Evolutionary conservation across 2,113 vertebrate species (phyloP).

Genomic region (Morone saxatilis): DNA sequence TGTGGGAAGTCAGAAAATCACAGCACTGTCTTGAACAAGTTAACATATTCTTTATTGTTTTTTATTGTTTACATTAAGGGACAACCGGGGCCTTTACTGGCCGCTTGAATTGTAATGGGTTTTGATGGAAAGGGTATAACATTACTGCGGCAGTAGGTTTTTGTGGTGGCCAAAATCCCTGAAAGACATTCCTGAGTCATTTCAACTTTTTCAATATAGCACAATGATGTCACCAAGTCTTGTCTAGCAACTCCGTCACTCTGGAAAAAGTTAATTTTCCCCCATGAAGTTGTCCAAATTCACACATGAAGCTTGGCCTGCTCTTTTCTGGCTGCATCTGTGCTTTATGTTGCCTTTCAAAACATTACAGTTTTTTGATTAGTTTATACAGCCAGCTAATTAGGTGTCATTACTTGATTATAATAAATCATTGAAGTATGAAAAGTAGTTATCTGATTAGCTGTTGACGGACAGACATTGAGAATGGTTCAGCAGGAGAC

Average conservation of each 20-base stretch:
- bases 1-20: not conserved
- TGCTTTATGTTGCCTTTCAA: slow-evolving; percentile 1
- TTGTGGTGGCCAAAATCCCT: slow-evolving; percentile 2
- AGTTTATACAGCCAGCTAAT: not conserved
- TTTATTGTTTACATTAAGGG: not conserved
- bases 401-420: not conserved
- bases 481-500: not conserved
- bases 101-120: not conserved
- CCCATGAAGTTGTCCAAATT: not conserved
- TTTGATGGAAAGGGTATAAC: slow-evolving; percentile 8
- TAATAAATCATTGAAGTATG: not conserved
- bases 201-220: not conserved
- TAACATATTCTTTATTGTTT: not conserved
- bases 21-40: not conserved
- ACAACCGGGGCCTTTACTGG: not conserved
- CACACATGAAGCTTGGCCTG: not conserved
- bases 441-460: not conserved
- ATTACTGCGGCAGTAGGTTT: not conserved
- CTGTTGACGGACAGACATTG: not conserved
- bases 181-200: slow-evolving; percentile 5
- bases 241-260: not conserved
- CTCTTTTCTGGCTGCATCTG: not conserved
- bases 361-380: slow-evolving; percentile 4
- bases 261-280: not conserved
- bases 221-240: slow-evolving; percentile 29